phyloP scores from a whole-genome alignment of 2,113 vertebrate genomes.

The Telmatochromis brichardi region DNA sequence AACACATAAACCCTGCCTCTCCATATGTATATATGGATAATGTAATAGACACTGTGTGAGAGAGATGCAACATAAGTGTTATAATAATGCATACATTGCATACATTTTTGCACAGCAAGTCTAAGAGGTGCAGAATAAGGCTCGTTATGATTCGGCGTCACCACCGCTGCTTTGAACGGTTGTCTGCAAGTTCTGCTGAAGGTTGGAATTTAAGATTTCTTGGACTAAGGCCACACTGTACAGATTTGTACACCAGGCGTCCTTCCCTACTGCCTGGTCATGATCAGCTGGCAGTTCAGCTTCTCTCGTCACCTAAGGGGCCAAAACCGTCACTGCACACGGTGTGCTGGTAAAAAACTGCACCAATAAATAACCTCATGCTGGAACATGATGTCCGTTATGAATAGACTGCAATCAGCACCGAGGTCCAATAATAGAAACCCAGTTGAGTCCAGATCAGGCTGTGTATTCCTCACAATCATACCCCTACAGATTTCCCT shows the following conservation, averaged over 20 bases:
- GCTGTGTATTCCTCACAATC: background rate
- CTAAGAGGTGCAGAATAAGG: background rate
- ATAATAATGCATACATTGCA: background rate
- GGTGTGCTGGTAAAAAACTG: background rate
- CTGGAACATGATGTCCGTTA: background rate
- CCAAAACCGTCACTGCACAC: background rate
- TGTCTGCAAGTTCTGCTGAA: background rate
- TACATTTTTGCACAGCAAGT: background rate
- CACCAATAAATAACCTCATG: background rate
- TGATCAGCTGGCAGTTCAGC: background rate
- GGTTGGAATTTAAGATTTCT: background rate
- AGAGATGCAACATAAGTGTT: background rate
- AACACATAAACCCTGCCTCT: background rate
- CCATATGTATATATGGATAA: background rate
- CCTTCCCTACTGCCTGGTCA: background rate
- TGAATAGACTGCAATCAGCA: background rate
- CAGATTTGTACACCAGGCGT: background rate
- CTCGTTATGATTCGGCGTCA: background rate
- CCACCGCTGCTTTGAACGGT: background rate
- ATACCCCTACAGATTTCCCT: background rate
- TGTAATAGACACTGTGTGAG: background rate
- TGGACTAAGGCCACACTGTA: background rate
- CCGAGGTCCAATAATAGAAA: background rate
- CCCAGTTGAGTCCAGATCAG: background rate
- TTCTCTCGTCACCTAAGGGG: background rate